Percentiles rank a stretch among this genome's conserved stretches.
Evolutionary conservation across 2,888 invertebrate species (phyloP).

Genomic region (Meteorus cinctellus): DNA sequence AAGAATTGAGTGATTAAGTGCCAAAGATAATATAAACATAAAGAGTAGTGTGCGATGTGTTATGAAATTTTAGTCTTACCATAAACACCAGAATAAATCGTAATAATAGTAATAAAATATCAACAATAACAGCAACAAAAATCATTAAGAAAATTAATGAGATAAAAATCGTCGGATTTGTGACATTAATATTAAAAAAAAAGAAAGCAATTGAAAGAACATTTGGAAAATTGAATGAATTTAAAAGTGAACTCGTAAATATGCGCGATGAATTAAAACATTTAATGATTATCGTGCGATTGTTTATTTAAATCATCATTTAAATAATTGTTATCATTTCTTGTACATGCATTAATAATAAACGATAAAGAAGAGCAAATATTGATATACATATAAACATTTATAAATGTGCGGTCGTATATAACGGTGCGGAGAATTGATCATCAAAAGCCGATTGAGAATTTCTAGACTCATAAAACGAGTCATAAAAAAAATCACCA

Average conservation of each 20-base stretch:
- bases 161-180: background rate
- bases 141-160: background rate
- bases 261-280: background rate
- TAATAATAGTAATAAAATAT: background rate
- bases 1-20: slow-evolving; percentile 1
- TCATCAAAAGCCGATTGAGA: slow-evolving; percentile 39
- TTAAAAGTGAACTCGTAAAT: background rate
- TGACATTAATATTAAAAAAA: background rate
- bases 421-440: slow-evolving; percentile 40
- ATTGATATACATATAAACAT: background rate
- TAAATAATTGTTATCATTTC: background rate
- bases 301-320: background rate
- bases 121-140: background rate
- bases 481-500: slow-evolving; percentile 49
- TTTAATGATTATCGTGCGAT: background rate
- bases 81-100: background rate
- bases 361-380: slow-evolving; percentile 3
- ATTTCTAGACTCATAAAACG: slow-evolving; percentile 41
- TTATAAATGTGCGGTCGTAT: background rate
- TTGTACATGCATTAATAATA: background rate
- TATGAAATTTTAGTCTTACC: background rate
- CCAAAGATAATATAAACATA: background rate
- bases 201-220: background rate
- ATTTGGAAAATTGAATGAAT: background rate
- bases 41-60: background rate